Percentiles rank a stretch among this genome's conserved stretches.
Evolutionary conservation across 2,113 vertebrate species (phyloP).

Genomic region (Myotis lucifugus): DNA sequence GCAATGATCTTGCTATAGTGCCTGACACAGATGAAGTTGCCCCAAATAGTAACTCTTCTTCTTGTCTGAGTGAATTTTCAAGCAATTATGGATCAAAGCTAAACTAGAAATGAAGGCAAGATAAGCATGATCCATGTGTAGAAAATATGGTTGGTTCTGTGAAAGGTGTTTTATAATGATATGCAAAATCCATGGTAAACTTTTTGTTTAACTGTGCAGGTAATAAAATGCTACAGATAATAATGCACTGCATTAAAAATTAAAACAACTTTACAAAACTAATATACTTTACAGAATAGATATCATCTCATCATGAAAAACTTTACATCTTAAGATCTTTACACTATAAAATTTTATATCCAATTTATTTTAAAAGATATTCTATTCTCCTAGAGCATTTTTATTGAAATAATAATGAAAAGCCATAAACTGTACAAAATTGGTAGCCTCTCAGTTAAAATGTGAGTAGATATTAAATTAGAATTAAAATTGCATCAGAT

Average conservation of each 20-base stretch:
- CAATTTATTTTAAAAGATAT: neutral
- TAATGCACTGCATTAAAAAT: neutral
- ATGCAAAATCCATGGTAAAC: neutral
- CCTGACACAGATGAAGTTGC: neutral
- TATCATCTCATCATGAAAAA: neutral
- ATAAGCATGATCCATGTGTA: neutral
- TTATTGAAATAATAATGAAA: neutral
- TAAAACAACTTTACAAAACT: neutral
- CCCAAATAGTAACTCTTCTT: neutral
- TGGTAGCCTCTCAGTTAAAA: neutral
- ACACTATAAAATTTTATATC: neutral
- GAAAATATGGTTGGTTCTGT: neutral
- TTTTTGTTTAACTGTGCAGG: neutral
- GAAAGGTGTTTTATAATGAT: neutral
- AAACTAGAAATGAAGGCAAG: neutral
- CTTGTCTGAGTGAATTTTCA: slow-evolving; percentile 6
- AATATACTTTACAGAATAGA: neutral
- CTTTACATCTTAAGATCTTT: neutral
- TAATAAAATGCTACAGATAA: neutral
- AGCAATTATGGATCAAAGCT: neutral
- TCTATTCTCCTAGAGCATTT: neutral
- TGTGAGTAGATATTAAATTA: neutral
- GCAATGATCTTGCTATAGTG: neutral
- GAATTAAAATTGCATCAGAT: neutral
- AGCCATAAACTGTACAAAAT: neutral